Conservation (phyloP, 2,888 invertebrate species). For the Drosophila kanekoi region DNA sequence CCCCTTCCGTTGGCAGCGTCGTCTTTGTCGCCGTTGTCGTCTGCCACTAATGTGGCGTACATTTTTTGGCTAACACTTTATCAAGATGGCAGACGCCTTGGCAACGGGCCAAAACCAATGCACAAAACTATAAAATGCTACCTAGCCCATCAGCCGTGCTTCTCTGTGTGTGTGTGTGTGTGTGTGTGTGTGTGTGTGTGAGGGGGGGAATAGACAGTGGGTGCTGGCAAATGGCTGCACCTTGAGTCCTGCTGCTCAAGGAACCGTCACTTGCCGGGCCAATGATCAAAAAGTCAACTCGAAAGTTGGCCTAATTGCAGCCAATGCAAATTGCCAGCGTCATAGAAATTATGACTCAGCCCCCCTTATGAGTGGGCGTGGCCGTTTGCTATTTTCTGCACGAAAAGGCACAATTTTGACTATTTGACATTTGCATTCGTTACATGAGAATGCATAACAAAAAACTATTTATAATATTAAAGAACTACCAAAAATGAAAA, state of each 20-base stretch:
- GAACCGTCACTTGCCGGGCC: constrained; percentile 17
- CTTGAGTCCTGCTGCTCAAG: constrained; percentile 30
- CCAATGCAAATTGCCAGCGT: constrained; percentile 11
- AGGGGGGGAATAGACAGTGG: too few relatives aligned
- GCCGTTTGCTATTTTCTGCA: constrained; percentile 5
- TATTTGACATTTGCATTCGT: not conserved
- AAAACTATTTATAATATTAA: not conserved
- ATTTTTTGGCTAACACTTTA: constrained; percentile 80
- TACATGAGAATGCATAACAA: not conserved
- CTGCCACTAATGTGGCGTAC: constrained; percentile 79
- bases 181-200: not conserved
- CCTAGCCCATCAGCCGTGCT: constrained; percentile 42
- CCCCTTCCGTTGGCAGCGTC: not conserved
- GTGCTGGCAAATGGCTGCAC: constrained; percentile 7
- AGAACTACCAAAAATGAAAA: too few relatives aligned
- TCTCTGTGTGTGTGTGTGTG: too few relatives aligned
- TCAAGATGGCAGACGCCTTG: constrained; percentile 82
- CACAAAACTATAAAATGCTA: constrained; percentile 71
- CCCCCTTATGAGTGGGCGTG: constrained; percentile 30
- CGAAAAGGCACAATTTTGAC: not conserved
- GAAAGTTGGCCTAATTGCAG: constrained; percentile 52
- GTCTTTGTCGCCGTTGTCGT: constrained; percentile 41
- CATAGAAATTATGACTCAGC: constrained; percentile 43
- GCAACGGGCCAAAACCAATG: constrained; percentile 72
- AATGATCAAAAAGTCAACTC: constrained; percentile 40